Evolutionary conservation across 1,140 invertebrate species (phyloP), one percentile per base, ranked within the genome.

Genomic region (Achatina immaculata): DNA sequence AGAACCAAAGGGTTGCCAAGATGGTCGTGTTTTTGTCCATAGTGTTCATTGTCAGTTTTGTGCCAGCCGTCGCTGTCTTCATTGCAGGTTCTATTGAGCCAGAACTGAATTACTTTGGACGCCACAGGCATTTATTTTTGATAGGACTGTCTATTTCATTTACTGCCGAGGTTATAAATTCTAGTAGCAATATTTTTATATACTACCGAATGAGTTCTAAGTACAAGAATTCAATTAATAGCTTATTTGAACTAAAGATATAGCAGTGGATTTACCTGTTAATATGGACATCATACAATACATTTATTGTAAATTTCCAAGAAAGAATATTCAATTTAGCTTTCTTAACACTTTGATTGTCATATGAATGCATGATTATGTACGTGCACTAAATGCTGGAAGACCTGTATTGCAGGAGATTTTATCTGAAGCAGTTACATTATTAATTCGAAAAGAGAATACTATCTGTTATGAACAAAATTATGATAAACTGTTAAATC

Each of bases 131-230:
- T 69, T 4, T 69, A 42, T 69, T 69, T 69, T n/a, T 42, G 6
- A 38, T 40, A 1, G 42, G 24, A 21, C 24, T 40, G 9, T 69
- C 68, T 4, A 9, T 69, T 1, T 69, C 68, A 19, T 69, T 69
- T 69, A 40, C 42, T n/a, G 9, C 42, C 4, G 68, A 69, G 21
- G 42, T 38, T 4, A 40, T 69, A 21, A 69, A 69, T n/a, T 69
- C 68, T 16, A 69, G 42, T 28, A 69, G 4, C 36, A 69, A 40
- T 28, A 69, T 69, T 7, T 69, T 69, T 28, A 42, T 69, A 28
- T 69, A 69, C 38, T 69, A n/a, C 31, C 38, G 4, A 1, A 42
- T 69, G 68, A 69, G 68, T 19, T 40, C 68, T 7, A 69, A 69
- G n/a, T 69, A 69, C 36, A 69, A 38, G n/a, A 43, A 69, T 40